Conservation (phyloP, 2,113 vertebrate genomes). For the Lutjanus erythropterus region DNA sequence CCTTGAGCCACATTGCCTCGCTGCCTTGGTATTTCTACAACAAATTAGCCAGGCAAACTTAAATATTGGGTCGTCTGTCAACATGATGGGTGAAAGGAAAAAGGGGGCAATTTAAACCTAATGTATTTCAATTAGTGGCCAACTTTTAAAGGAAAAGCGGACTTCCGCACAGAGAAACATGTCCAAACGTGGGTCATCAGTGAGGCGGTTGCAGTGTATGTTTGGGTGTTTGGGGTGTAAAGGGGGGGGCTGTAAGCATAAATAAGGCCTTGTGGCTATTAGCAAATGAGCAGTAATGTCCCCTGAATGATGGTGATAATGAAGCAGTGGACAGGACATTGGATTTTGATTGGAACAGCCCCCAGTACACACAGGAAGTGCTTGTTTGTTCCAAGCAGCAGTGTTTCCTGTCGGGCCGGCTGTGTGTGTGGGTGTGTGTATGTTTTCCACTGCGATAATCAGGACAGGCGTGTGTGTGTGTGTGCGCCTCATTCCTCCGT, state of each 20-base stretch:
- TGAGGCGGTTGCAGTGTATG: conserved; percentile 39
- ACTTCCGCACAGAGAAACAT: conserved; percentile 69
- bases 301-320: conserved; percentile 78
- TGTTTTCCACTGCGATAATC: conserved; percentile 83
- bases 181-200: conserved; percentile 63
- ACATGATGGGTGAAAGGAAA: conserved; percentile 93
- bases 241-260: conserved; percentile 64
- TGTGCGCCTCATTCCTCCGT: conserved; percentile 22
- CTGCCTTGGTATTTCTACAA: conserved; percentile 78
- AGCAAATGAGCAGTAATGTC: conserved; percentile 89
- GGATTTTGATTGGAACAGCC: conserved; percentile 79
- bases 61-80: conserved; percentile 93
- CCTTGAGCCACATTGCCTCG: conserved; percentile 76
- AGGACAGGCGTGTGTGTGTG: conserved; percentile 55
- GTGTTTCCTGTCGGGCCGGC: conserved; percentile 81
- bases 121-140: conserved; percentile 91
- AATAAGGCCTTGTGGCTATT: conserved; percentile 90
- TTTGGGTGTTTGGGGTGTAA: conserved; percentile 44
- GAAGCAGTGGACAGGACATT: conserved; percentile 85
- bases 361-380: conserved; percentile 86
- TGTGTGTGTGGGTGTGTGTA: conserved; percentile 82
- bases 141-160: conserved; percentile 76
- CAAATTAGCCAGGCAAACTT: conserved; percentile 84
- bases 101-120: conserved; percentile 90
- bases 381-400: conserved; percentile 86